Evolutionary conservation across 2,113 vertebrate genomes (phyloP), one percentile per base, ranked within the genome.

Genomic region (Turnix velox): DNA sequence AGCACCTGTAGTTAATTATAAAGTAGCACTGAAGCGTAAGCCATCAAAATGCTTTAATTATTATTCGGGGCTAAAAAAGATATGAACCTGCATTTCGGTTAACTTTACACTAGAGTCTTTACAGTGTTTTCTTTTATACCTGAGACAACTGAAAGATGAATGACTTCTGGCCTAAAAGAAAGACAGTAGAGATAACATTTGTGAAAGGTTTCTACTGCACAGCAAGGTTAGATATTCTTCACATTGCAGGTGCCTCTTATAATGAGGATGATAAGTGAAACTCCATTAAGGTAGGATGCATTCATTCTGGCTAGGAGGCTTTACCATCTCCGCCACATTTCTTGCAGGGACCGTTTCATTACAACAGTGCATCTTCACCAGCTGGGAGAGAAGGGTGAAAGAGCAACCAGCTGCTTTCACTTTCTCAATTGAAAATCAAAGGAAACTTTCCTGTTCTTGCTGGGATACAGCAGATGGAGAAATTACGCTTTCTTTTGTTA

Each of bases 1-100:
- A 91, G 63, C 75, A 93, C 90, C 91, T 95, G 90, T 96, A 88
- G 76, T 95, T 96, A 96, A 97, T 97, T 94, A 95, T 72, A 89
- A 96, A 95, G 95, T 87, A 96, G 54, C 62, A 84, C 80, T 89
- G 73, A 94, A 95, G 43, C 84, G 48, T 58, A 93, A 93, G 69
- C 48, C 7, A 12, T 79, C 63, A 84, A 95, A 94, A 86, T 67
- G 31, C 49, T 81, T 85, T 74, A 88, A 93, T 96, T 94, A 88
- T 86, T 95, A 54, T 33, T 90, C 51, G 27, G 72, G 48, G 30
- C 90, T 90, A 33, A 30, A 63, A 79, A 43, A 4, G 0, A 9
- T 42, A 18, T 75, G 51, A 79, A 62, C 39, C 74, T 92, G 61
- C 9, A 12, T 33, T 16, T 61, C 63, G 33, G 23, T 67, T 82